Conservation (phyloP, 2,888 invertebrate species). For the Mythimna ferrago region DNA sequence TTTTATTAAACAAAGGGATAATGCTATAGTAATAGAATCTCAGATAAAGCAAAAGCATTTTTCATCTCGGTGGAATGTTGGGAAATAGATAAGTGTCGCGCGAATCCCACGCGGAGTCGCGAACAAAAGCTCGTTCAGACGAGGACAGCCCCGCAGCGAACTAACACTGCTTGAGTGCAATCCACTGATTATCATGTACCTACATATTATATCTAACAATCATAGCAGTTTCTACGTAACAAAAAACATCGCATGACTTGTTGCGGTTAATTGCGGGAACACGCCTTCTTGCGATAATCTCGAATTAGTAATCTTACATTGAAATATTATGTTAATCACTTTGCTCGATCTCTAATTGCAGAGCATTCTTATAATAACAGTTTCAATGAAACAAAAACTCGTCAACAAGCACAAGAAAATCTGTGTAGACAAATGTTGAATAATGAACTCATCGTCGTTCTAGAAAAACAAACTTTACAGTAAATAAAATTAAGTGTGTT, state of each 20-base stretch:
- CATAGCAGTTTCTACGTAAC: constrained; percentile 36
- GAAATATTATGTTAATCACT: constrained; percentile 44
- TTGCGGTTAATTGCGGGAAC: constrained; percentile 45
- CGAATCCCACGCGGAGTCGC: constrained; percentile 38
- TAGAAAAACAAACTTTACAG: constrained; percentile 37
- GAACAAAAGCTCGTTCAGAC: constrained; percentile 36
- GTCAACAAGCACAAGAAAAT: constrained; percentile 38
- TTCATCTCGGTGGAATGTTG: constrained; percentile 28
- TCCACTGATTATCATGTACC: constrained; percentile 18
- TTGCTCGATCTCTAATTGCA: constrained; percentile 32
- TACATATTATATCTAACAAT: constrained; percentile 18
- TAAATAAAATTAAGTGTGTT: constrained; percentile 43
- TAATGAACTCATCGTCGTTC: constrained; percentile 35
- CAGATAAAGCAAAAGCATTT: constrained; percentile 30
- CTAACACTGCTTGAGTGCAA: constrained; percentile 30
- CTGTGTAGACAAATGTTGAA: constrained; percentile 46
- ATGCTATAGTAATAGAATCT: constrained; percentile 2
- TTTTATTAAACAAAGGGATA: constrained; percentile 15
- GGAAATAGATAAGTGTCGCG: constrained; percentile 41
- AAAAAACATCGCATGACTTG: constrained; percentile 57
- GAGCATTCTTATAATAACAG: constrained; percentile 14
- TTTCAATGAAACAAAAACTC: constrained; percentile 26
- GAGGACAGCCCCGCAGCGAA: constrained; percentile 18
- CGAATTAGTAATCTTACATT: constrained; percentile 51
- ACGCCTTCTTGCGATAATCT: constrained; percentile 51